These are phyloP conservation scores for Clusia tigrina DNA, from an alignment of 2,888 invertebrate species.

Conservation along the genomic window DNA sequence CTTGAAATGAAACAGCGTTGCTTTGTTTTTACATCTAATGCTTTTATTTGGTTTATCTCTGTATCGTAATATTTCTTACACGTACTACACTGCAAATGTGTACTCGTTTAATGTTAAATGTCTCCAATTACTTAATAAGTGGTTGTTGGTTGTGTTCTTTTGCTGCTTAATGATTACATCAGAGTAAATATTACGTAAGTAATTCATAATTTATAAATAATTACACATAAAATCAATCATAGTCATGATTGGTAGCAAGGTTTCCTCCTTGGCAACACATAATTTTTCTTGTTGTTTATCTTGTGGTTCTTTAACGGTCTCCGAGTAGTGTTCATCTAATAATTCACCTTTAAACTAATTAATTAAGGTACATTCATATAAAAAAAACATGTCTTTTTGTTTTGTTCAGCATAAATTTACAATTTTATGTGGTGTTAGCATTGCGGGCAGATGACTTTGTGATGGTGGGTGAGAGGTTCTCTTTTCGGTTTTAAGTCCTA, in stretches of 20 bases:
- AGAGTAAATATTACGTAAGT: too few species aligned
- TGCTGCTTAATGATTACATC: background rate
- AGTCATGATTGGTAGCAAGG: too few species aligned
- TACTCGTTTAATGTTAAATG: background rate
- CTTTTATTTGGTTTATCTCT: conserved; percentile 1
- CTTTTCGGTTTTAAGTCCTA: too few species aligned
- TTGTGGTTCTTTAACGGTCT: too few species aligned
- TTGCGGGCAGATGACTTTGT: background rate
- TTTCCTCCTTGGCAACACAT: too few species aligned
- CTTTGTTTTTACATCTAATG: conserved; percentile 4
- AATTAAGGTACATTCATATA: background rate
- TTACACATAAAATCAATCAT: background rate
- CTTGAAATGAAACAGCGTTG: too few species aligned
- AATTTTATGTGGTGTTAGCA: background rate
- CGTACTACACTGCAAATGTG: background rate
- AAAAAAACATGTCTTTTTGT: background rate
- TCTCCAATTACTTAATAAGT: background rate
- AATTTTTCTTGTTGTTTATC: too few species aligned
- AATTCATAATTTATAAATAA: background rate
- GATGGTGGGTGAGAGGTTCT: background rate
- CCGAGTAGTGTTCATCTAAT: background rate
- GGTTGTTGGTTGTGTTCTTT: background rate
- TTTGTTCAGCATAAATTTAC: background rate
- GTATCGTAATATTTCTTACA: background rate
- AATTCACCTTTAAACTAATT: background rate